Conservation (phyloP, 2,113 vertebrate species). For the Coracopsis vasa region DNA sequence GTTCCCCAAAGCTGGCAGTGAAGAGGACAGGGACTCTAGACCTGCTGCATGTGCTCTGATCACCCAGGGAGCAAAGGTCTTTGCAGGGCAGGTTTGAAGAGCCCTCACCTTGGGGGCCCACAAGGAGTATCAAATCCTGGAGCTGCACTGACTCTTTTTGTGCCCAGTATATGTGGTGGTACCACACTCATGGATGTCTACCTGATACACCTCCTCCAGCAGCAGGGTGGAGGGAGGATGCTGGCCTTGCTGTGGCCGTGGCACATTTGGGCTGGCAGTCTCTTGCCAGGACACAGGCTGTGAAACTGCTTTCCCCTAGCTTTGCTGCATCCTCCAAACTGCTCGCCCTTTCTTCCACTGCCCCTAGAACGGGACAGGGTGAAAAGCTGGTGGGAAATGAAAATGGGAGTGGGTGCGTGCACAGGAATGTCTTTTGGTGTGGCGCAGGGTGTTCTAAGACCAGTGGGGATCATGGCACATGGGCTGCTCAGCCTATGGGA, state of each 20-base stretch:
- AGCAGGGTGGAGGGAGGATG: background rate
- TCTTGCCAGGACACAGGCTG: fast-evolving
- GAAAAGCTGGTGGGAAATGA: background rate
- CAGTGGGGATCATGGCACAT: background rate
- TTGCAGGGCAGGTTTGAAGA: background rate
- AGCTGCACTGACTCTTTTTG: background rate
- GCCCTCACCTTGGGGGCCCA: background rate
- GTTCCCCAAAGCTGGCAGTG: background rate
- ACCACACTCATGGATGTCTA: fast-evolving
- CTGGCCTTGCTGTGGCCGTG: fast-evolving
- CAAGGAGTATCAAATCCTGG: fast-evolving
- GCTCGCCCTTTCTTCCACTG: background rate
- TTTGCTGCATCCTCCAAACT: background rate
- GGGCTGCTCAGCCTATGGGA: background rate
- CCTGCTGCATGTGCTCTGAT: background rate
- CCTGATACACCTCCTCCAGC: background rate
- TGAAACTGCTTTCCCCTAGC: background rate
- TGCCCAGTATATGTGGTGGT: fast-evolving
- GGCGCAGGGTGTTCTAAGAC: background rate
- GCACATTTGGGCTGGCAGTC: fast-evolving
- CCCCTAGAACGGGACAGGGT: fast-evolving
- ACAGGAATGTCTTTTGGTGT: background rate
- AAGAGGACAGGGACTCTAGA: background rate
- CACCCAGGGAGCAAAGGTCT: background rate
- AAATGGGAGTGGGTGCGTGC: background rate